Evolutionary conservation across 2,113 vertebrate genomes (phyloP).

Genomic region (Amia ocellicauda): DNA sequence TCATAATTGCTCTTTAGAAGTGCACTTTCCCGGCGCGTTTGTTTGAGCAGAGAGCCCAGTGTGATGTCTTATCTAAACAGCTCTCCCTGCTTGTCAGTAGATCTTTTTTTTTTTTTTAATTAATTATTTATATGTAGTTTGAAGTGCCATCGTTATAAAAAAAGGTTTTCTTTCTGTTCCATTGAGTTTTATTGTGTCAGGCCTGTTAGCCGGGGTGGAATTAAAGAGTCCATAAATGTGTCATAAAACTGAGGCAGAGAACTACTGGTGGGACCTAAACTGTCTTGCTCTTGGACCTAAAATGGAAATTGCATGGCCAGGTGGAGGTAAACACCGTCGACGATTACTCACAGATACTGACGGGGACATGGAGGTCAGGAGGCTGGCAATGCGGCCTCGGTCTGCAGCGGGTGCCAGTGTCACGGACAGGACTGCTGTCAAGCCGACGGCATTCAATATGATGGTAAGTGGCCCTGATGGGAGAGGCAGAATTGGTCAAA

Average conservation of each 20-base stretch:
- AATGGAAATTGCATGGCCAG: background rate
- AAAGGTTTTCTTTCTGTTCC: conserved; percentile 49
- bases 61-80: conserved; percentile 35
- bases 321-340: background rate
- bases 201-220: conserved; percentile 12
- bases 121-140: conserved; percentile 49
- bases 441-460: background rate
- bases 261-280: no score
- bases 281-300: no score
- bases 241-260: no score
- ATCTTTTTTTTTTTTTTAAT: conserved; percentile 45
- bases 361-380: conserved; percentile 9
- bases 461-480: background rate
- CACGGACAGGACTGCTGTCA: background rate
- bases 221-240: conserved; percentile 25
- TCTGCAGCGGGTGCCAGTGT: background rate
- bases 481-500: background rate
- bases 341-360: conserved; percentile 12
- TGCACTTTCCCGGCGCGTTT: conserved; percentile 41
- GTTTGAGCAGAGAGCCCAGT: conserved; percentile 39
- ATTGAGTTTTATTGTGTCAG: conserved; percentile 56
- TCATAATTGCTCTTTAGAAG: conserved; percentile 36
- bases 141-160: conserved; percentile 47
- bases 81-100: conserved; percentile 19
- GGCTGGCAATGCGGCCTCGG: background rate